Base-by-base conservation (phyloP, 2,797 vertebrate genomes). In the Tangara arthus region DNA sequence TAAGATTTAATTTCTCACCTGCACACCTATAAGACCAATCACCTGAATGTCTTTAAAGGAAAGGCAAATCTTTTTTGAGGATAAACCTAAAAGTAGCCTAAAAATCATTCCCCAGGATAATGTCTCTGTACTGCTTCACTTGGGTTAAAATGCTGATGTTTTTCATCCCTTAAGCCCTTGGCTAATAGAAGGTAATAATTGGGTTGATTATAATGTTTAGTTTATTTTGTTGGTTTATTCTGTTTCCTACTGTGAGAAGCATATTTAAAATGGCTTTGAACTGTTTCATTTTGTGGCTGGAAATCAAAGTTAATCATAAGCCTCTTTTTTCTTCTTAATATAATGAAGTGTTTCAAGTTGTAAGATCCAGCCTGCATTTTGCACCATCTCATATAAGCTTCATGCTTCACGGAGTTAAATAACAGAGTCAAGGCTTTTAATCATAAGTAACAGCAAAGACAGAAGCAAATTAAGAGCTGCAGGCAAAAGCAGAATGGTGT, bases 181-280 rank as follows among this genome's bases (percentile, higher is more conserved):
- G 69, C 70, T 94, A 96, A 94, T 94, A 71, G 90, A 73, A 95
- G 35, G 87, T 93, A 95, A 88, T 95, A 94, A 95, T 91, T 92
- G 42, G 26, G 50, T 88, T 95, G 92, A 82, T 95, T 90, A 92
- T 91, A 92, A 78, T 78, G 75, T 89, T 94, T 93, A 70, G 50
- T 95, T 95, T 92, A 69, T 92, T 95, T 90, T 93, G 73, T 76
- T 92, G 79, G 82, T 94, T 94, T 91, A 91, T 91, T 89, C 76
- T 81, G 28, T 75, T 93, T 92, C 90, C 55, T 49, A 8, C 91
- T 81, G 89, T 32, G 92, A 95, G 87, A 80, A 89, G 56, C 81
- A 69, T 55, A 69, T 93, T 81, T 92, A 71, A 77, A 64, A 61
- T 76, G 52, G 37, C 57, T 91, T 86, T 86, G 50, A 91, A 90